Evolutionary conservation across 2,797 vertebrate species (phyloP), one percentile per base, ranked within the genome.

Genomic region (Melanotaenia boesemani): DNA sequence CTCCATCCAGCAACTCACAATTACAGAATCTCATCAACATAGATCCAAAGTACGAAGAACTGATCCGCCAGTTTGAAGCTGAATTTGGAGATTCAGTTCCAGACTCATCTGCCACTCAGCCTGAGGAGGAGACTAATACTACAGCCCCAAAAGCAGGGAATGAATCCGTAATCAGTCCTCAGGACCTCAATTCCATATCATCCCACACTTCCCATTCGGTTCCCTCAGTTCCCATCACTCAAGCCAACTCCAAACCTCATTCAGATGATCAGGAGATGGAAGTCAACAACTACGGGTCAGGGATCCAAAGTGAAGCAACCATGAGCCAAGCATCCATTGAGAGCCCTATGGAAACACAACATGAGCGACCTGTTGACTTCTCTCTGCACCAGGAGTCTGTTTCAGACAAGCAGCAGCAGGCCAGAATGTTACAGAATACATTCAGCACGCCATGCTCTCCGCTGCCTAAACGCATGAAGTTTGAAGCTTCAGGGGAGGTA

Each of bases 51-150:
- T 94, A 97, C 12, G 97, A 99, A 94, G 97, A 98, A 64, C 95
- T 99, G 76, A 97, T 99, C 85, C 95, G 96, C 68, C 97, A 98
- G 87, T 98, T 98, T 69, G 98, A 99, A 92, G 97, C 97, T 0
- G 97, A 99, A 89, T 99, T 98, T 64, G 98, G 96, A 76, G 96
- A 94, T 16, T 70, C 91, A 1, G 75, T 77, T 74, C 70, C 91
- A 0, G 92, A 94, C 1, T 82, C 13, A 82, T 44, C 91, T 88
- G 39, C 77, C 81, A 68, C 55, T 88, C 0, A 93, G 83, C 77
- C 89, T 66, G 68, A 85, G 52, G 81, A 81, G 50, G 83, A 60
- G 63, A 83, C 60, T 37, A 72, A 70, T 56, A 50, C n/a, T 3
- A 62, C 82, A 68, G 68, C 66, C 63, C 78, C 72, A 84, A 82